Base-by-base conservation (phyloP, 2,888 invertebrate genomes). In the Nymphalis urticae region DNA sequence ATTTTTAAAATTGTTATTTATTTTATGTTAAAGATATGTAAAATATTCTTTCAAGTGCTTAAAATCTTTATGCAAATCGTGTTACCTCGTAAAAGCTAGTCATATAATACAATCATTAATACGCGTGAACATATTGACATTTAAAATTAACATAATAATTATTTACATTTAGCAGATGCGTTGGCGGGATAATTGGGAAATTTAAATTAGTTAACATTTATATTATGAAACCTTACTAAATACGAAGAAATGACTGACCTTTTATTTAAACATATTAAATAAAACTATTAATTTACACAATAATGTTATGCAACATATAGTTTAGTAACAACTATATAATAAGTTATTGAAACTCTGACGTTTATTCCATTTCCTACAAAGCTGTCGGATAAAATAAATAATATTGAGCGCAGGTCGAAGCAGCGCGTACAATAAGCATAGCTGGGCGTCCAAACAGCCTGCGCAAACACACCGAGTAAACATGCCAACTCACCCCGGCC, bases 341-440 rank as follows among this genome's bases (percentile, higher is more conserved):
- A 50, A n/a, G 7, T n/a, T 50, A 50, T 19, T 59, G 50, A 42
- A 65, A 62, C 36, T 42, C 47, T 36, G 17, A 61, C 50, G n/a
- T 72, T 61, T 72, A 69, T 69, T 69, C 62, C 62, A 64, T 70
- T 69, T 75, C 69, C 71, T 72, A 62, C 69, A 68, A 69, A 64
- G 62, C 63, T 68, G 66, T 71, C 64, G 62, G 61, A 63, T 68
- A 73, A 72, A 74, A 71, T 67, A 69, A 73, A 73, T 68, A 72
- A 64, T 65, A 66, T 68, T 63, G 70, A 66, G 64, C 66, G 62
- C 50, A 65, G 66, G 70, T 63, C 66, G 72, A 13, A 63, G 72
- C 48, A 68, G 66, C 68, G 71, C 62, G 65, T 81, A 85, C 86
- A 87, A 86, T 86, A 86, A 85, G 85, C 86, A 83, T 81, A 77